Evolutionary conservation across 2,888 invertebrate species (phyloP), one percentile per base, ranked within the genome.

Genomic region (Pedicia rivosa): DNA sequence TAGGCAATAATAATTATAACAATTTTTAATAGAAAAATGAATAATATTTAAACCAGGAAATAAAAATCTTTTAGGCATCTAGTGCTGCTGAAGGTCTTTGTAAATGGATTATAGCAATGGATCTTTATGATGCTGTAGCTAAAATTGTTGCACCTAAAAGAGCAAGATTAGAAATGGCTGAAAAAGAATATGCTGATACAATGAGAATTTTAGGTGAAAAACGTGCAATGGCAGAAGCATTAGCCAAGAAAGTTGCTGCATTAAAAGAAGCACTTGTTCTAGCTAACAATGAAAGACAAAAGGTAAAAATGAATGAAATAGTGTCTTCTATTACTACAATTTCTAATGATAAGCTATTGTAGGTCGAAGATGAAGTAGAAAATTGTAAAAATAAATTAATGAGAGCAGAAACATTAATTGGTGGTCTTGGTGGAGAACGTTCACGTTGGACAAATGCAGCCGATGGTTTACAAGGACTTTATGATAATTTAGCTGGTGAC

Each of bases 31-130:
- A 20, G 5, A 8, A 20, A 20, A 20, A 6, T 20, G 8, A 10
- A 19, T 33, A n/a, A 15, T 9, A 19, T 20, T 10, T 3, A 41
- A 22, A 32, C n/a, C 20, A 17, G 4, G n/a, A 34, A 29, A 12
- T 19, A 37, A 17, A 39, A 38, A 20, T 20, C n/a, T 10, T 24
- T 3, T 60, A 59, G 33, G 91, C 91, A 1, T 94, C 92, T 0
- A 78, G 86, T 44, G 95, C 95, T 3, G 94, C 92, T 15, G 90
- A 94, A 64, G 92, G 91, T 2, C 63, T 88, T 2, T 88, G 88
- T 50, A 78, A 83, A 67, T 88, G 88, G 88, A 76, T 90, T 20
- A 79, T 84, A 48, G 92, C 92, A 0, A 87, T 94, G 77, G 92
- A 81, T 59, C 78, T 87, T 53, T 94, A 84, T 58, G 91, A 91